Percentiles rank a stretch among this genome's conserved stretches.
These are phyloP conservation scores for Cataglyphis hispanica DNA, from an alignment of 1,140 invertebrate species.

Conservation along the genomic window DNA sequence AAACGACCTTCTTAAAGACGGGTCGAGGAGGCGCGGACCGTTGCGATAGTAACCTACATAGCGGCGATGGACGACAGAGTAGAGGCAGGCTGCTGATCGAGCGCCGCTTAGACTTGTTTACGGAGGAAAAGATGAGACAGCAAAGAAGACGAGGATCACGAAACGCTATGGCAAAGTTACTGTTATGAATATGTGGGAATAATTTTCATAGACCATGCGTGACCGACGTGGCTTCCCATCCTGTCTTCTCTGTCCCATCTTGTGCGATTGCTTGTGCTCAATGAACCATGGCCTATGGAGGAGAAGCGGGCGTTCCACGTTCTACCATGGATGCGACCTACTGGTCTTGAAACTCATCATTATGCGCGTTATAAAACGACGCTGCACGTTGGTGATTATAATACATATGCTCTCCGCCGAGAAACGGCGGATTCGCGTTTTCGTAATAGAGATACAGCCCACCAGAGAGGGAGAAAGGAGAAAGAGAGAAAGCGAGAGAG, in stretches of 20 bases:
- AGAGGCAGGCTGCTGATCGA: conserved; percentile 66
- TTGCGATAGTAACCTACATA: conserved; percentile 81
- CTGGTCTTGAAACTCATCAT: conserved; percentile 63
- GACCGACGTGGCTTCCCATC: conserved; percentile 26
- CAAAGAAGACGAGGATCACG: conserved; percentile 25
- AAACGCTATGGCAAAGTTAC: conserved; percentile 56
- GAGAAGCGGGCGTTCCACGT: conserved; percentile 45
- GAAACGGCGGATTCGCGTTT: conserved; percentile 43
- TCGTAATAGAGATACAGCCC: neutral
- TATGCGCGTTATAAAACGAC: conserved; percentile 51
- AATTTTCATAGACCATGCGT: conserved; percentile 59
- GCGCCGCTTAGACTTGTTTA: conserved; percentile 74
- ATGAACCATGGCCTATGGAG: conserved; percentile 34
- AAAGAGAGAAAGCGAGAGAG: too few relatives aligned
- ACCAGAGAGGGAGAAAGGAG: too few relatives aligned
- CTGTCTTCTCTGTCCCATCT: neutral
- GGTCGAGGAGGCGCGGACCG: conserved; percentile 74
- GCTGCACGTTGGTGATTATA: conserved; percentile 39
- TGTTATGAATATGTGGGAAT: conserved; percentile 74
- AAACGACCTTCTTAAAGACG: conserved; percentile 79
- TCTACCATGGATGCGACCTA: conserved; percentile 53
- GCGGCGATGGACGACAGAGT: conserved; percentile 28
- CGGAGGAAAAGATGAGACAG: conserved; percentile 59
- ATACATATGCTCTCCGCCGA: too few relatives aligned
- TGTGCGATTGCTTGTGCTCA: conserved; percentile 31